phyloP scores from a whole-genome alignment of 2,888 invertebrate genomes.

The Mesodorylaimus sp. region DNA sequence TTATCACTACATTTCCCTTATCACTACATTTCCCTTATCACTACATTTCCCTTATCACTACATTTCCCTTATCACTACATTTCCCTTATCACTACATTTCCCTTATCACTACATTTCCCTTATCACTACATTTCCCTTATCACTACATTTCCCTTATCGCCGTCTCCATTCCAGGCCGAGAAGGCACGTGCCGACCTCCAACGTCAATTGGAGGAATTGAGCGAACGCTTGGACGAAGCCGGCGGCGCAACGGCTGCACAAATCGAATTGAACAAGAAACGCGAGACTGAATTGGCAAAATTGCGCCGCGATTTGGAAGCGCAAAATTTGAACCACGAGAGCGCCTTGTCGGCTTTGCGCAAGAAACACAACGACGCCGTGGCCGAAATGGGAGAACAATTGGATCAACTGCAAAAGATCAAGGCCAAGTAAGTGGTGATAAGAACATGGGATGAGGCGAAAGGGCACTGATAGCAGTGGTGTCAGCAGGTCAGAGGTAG shows the following conservation, averaged over 20 bases:
- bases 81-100: no score
- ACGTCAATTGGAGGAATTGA: constrained; percentile 88
- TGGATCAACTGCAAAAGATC: constrained; percentile 97
- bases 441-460: no score
- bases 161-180: constrained; percentile 59
- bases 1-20: no score
- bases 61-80: no score
- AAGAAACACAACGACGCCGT: constrained; percentile 99
- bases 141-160: no score
- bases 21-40: no score
- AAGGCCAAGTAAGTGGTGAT: constrained; percentile 67
- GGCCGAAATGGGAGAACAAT: constrained; percentile 97
- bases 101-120: no score
- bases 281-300: constrained; percentile 95
- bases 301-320: constrained; percentile 95
- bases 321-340: constrained; percentile 94
- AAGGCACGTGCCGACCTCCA: constrained; percentile 93
- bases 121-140: no score
- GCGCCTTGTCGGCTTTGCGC: constrained; percentile 80
- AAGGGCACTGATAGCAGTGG: no score
- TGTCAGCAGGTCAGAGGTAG: no score
- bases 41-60: no score
- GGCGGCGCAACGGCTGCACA: constrained; percentile 96
- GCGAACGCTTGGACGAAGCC: constrained; percentile 92
- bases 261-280: constrained; percentile 88